phyloP scores from a whole-genome alignment of 2,113 vertebrate species.

The Mesocricetus auratus region DNA sequence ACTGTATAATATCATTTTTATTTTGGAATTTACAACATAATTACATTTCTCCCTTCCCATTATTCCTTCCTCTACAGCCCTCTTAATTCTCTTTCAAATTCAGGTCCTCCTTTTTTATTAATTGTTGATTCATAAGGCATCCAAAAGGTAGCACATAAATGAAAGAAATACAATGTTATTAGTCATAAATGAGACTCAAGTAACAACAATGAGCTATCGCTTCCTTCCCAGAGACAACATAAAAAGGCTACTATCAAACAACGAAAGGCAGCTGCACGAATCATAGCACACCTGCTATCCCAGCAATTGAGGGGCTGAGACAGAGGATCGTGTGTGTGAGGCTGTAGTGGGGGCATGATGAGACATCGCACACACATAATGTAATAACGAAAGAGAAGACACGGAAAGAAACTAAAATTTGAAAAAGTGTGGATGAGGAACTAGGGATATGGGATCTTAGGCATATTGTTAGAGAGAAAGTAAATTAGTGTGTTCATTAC shows the following conservation, averaged over 20 bases:
- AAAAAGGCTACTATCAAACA: neutral
- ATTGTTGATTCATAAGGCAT: neutral
- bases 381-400: too few relatives aligned
- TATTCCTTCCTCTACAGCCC: neutral
- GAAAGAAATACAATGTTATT: neutral
- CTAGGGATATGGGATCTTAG: neutral
- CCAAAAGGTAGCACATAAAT: neutral
- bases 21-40: neutral
- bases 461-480: neutral
- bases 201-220: neutral
- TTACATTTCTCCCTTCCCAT: neutral
- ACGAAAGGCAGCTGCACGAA: neutral
- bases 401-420: too few relatives aligned
- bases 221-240: neutral
- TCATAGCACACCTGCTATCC: too few relatives aligned
- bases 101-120: neutral
- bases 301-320: neutral
- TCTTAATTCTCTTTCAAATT: neutral
- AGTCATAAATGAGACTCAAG: neutral
- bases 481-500: neutral
- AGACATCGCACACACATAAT: neutral
- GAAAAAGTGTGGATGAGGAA: neutral
- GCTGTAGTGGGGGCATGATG: neutral
- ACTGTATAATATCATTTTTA: neutral
- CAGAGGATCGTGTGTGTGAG: neutral